Evolutionary conservation across 2,797 vertebrate genomes (phyloP).

Genomic region (Gadopsis marmoratus): DNA sequence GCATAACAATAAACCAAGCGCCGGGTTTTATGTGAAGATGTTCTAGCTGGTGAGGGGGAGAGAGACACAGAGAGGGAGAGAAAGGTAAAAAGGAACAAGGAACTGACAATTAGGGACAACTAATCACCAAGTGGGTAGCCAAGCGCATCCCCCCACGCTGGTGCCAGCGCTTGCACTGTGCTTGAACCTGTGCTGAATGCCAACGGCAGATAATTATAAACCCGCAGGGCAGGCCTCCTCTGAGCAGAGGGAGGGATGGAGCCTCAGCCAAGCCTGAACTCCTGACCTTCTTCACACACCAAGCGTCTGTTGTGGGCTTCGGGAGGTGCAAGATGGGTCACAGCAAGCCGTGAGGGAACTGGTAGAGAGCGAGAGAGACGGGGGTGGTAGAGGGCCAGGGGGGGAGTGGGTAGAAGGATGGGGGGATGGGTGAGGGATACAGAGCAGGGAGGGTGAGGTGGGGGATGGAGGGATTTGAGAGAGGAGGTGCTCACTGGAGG

Average conservation of each 20-base stretch:
- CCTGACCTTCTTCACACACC: slow-evolving; percentile 90
- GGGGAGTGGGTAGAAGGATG: slow-evolving; percentile 7
- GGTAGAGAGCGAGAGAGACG: slow-evolving; percentile 55
- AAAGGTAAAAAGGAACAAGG: slow-evolving; percentile 79
- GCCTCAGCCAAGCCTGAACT: slow-evolving; percentile 85
- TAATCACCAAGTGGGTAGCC: slow-evolving; percentile 86
- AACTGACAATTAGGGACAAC: slow-evolving; percentile 86
- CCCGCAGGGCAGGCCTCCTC: slow-evolving; percentile 81
- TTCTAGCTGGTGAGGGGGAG: slow-evolving; percentile 38
- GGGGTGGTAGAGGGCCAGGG: slow-evolving; percentile 29
- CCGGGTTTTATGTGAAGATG: slow-evolving; percentile 67
- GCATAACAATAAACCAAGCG: slow-evolving; percentile 51
- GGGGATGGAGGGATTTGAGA: slow-evolving; percentile 39
- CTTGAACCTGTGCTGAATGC: slow-evolving; percentile 88
- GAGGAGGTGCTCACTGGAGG: slow-evolving; percentile 68
- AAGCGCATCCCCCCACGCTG: slow-evolving; percentile 82
- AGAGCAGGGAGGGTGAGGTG: slow-evolving; percentile 30
- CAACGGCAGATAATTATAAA: slow-evolving; percentile 89
- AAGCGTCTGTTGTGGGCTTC: slow-evolving; percentile 86
- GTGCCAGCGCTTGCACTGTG: slow-evolving; percentile 85
- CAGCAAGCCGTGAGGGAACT: slow-evolving; percentile 80
- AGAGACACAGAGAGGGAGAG: slow-evolving; percentile 57
- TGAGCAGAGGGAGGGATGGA: slow-evolving; percentile 80
- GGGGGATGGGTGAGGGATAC: slow-evolving; percentile 30
- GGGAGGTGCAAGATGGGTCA: slow-evolving; percentile 89